Evolutionary conservation across 2,888 invertebrate species (phyloP), one percentile per base, ranked within the genome.

Genomic region (Pandemis corylana): DNA sequence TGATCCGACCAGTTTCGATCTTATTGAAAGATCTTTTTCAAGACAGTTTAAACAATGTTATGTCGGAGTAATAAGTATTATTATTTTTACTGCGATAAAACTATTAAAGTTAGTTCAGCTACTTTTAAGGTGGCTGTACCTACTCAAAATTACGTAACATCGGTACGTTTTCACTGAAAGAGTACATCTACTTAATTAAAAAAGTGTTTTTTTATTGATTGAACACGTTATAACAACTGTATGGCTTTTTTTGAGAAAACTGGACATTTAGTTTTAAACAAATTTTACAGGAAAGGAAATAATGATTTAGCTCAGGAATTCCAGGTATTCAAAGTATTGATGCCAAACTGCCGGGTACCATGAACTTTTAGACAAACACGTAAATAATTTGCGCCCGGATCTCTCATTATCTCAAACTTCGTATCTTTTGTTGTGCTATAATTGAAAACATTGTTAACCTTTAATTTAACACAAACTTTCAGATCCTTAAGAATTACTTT

Each of bases 351-450:
- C 20, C 56, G 20, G 10, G 56, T 53, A 20, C 56, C 56, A 20
- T 56, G 56, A 56, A 56, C 56, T 56, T 56, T 56, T 5, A 62
- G 61, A 28, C 20, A 53, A 71, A 20, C 36, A 64, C 20, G 28
- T 56, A 61, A 41, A 15, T 44, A 68, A 68, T 59, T 59, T 59
- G 59, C 59, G 59, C 5, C 68, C 72, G 72, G 72, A 73, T 73
- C 72, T 64, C 20, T 49, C 64, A 64, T 44, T 73, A 73, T 64
- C 72, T 46, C 10, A 12, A 64, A 15, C 36, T 36, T 66, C 41
- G 41, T 65, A 65, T 65, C 20, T 10, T 65, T 64, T 62, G 62
- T 62, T 65, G 49, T 65, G 46, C n/a, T 46, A 59, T 51, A 51
- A 51, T 72, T 72, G n/a, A 59, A 65, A 42, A 56, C 56, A 65